phyloP scores from a whole-genome alignment of 2,113 vertebrate species.

The Calonectris borealis region DNA sequence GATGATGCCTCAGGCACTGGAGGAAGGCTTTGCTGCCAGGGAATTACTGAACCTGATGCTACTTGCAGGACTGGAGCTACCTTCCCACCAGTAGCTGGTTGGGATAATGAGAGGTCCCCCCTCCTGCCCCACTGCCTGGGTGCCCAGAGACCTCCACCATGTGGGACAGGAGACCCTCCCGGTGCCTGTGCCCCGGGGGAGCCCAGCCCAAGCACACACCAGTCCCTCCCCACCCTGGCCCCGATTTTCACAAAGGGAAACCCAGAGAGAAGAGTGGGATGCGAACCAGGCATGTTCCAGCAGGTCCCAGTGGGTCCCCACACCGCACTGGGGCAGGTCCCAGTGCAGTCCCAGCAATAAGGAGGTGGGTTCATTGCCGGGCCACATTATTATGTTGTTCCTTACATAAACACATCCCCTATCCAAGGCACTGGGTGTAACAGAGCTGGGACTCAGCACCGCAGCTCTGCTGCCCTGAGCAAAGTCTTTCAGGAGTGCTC shows the following conservation, averaged over 20 bases:
- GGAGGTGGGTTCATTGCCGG: background rate
- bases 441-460: background rate
- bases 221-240: background rate
- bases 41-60: background rate
- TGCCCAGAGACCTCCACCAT: background rate
- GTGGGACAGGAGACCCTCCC: background rate
- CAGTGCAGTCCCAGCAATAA: background rate
- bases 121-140: background rate
- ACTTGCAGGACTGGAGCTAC: background rate
- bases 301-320: background rate
- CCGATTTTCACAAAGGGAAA: background rate
- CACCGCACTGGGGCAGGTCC: background rate
- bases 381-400: background rate
- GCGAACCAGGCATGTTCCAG: background rate
- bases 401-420: background rate
- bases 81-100: background rate
- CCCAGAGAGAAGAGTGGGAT: background rate
- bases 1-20: background rate
- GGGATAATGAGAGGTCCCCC: background rate
- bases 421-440: background rate
- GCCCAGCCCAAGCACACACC: background rate
- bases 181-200: fast-evolving
- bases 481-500: background rate
- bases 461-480: background rate
- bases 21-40: background rate